Base-by-base conservation (phyloP, 2,888 invertebrate genomes). In the Tricholauxania praeusta region DNA sequence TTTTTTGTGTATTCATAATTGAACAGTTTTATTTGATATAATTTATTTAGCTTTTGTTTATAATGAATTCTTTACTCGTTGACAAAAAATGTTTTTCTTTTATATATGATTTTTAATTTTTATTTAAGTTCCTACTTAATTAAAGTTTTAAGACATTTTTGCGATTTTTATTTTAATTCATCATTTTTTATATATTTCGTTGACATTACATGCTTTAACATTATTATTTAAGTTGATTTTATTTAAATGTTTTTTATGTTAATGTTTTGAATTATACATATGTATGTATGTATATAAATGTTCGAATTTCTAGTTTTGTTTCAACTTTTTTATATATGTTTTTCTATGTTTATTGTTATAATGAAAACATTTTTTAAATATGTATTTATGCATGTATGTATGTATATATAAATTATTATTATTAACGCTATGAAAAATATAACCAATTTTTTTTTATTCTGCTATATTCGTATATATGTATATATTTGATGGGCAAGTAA, bases 11-110 rank as follows among this genome's bases (percentile, higher is more conserved):
- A 62, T 62, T 70, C 51, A 59, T 59, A 72, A 66, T 72, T 52
- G 72, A 72, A 72, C 66, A 59, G 51, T 60, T 72, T 63, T 49
- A 64, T 71, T 72, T 59, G 48, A 49, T 55, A 55, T 64, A 53
- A 32, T 71, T 71, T 39, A 14, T 59, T 71, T 55, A 63, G 49
- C 14, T 64, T 71, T 64, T 39, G 14, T 71, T 48, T 62, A 51
- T 65, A 71, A 65, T 71, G 65, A 53, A 64, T 64, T 32, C 15
- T 71, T 72, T 60, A 55, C 22, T 39, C 12, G 65, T 70, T 63
- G 53, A 71, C 53, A 67, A 67, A 52, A 66, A 72, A 59, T 39
- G 53, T 68, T 53, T 28, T 15, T 62, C 17, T 47, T 68, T 64
- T 68, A 47, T 53, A 60, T 64, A 65, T 51, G 39, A 14, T 53